Percentiles rank a stretch among this genome's conserved stretches.
These are phyloP conservation scores for Sarcophaga subvicina DNA, from an alignment of 2,888 invertebrate genomes.

Conservation along the genomic window DNA sequence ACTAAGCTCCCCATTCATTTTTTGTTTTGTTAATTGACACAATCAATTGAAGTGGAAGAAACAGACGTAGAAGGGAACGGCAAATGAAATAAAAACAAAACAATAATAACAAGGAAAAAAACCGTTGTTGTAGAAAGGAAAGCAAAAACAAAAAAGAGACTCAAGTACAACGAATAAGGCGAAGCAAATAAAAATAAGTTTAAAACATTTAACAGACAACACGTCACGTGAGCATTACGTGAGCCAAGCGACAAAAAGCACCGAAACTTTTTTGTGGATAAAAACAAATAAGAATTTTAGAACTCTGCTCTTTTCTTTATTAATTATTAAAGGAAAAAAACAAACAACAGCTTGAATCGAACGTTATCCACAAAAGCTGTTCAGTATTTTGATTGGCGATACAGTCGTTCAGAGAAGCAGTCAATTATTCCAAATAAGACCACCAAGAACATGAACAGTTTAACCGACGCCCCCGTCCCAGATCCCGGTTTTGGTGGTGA, in stretches of 20 bases:
- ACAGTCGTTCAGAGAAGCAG: constrained; percentile 11
- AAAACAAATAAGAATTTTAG: constrained; percentile 41
- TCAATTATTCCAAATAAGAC: constrained; percentile 19
- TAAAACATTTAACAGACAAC: constrained; percentile 64
- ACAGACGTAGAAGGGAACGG: constrained; percentile 71
- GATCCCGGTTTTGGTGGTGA: constrained; percentile 79
- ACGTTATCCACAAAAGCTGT: constrained; percentile 47
- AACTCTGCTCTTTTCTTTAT: constrained; percentile 13
- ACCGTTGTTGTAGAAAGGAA: constrained; percentile 65
- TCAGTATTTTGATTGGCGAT: constrained; percentile 27
- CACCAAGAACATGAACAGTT: constrained; percentile 75
- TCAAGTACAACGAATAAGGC: constrained; percentile 65
- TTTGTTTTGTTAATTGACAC: constrained; percentile 60
- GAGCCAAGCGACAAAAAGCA: constrained; percentile 50
- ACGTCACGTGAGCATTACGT: constrained; percentile 74
- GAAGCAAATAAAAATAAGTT: constrained; percentile 37
- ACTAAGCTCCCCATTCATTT: constrained; percentile 27
- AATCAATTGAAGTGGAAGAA: constrained; percentile 20
- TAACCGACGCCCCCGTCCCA: constrained; percentile 78
- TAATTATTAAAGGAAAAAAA: constrained; percentile 27
- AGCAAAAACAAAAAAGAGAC: constrained; percentile 62
- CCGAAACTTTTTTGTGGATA: constrained; percentile 40
- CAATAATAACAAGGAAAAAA: constrained; percentile 69
- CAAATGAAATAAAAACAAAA: constrained; percentile 57
- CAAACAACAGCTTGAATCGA: neutral